Base-by-base conservation (phyloP, 2,888 invertebrate species). In the Flexamia atlantica region DNA sequence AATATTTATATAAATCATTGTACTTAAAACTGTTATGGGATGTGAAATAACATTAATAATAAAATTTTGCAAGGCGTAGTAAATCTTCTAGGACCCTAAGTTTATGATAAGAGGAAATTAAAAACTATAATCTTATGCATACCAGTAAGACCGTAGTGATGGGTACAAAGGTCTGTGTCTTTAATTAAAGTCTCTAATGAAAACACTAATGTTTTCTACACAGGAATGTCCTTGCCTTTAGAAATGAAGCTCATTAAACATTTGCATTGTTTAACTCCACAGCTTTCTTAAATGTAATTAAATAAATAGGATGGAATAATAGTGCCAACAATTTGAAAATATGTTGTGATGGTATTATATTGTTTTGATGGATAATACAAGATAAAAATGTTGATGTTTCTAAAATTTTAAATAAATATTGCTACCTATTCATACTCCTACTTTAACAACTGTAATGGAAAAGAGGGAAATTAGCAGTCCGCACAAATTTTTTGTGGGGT, bases 101-200 rank as follows among this genome's bases (percentile, higher is more conserved):
- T 1, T 12, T 28, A 17, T 7, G 4, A 28, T 30, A 25, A 30
- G 30, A 64, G 64, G 30, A 64, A 64, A 64, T 64, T 28, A 64
- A 64, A 30, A 64, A 28, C 64, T 1, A 30, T 64, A 64, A 64
- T 12, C 64, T 64, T 28, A 28, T 64, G 64, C 64, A 64, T 30
- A 64, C 64, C 28, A 64, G 64, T 17, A 64, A 30, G 30, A 50
- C 23, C 64, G 9, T 64, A 64, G 64, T 64, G 30, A 64, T 20
- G 64, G 64, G 28, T 17, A 30, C 64, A 64, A 64, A 64, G 64
- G 64, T 64, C 28, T 3, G 64, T 30, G 64, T 64, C 64, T 64
- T 64, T 64, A 64, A 64, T 64, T 64, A 64, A 64, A 64, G 64
- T 64, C 64, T 64, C 64, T 64, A 64, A 64, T 64, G 64, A 64